Base-by-base conservation (phyloP, 1,140 invertebrate species). In the Drosophila punjabiensis region DNA sequence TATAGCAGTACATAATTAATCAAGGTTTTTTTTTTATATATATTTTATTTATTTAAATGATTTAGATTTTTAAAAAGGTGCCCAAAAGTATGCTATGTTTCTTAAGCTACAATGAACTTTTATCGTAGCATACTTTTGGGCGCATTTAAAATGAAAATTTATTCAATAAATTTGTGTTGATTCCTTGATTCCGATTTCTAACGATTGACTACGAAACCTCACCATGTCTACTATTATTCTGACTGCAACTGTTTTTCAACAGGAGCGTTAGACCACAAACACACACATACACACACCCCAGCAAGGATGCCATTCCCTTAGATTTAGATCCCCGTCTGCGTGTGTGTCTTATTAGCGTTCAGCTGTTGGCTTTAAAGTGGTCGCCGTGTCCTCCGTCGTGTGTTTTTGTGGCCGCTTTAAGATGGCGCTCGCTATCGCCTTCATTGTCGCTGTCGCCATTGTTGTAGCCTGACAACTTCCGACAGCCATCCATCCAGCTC, bases 331-430 rank as follows among this genome's bases (percentile, higher is more conserved):
- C 32, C 37, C 24, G 24, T 41, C 68, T 43, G 14, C n/a, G 8
- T 68, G 66, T 75, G 73, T 70, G 68, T 68, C 85, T 88, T 88
- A 88, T 88, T 88, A 88, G 85, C 77, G 81, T 64, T 79, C 75
- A 66, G 59, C 63, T 52, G 64, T 35, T 16, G 65, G 56, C 71
- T 67, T 76, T 76, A 64, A 81, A 81, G 69, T 75, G 69, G 68
- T 55, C 68, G 16, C 18, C 14, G 30, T 28, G 24, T 39, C 18
- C 14, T 20, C 24, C 14, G 20, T 58, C 20, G 14, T 58, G 43
- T 33, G 61, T 65, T 33, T 66, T 39, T 67, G 60, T 33, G 37
- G 43, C 14, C 53, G 81, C 85, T 90, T 90, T 89, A 90, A 89
- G 77, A 62, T 63, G 58, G 32, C 28, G 56, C 53, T 45, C 41